Evolutionary conservation across 2,113 vertebrate genomes (phyloP).

Genomic region (Pelecanus crispus): DNA sequence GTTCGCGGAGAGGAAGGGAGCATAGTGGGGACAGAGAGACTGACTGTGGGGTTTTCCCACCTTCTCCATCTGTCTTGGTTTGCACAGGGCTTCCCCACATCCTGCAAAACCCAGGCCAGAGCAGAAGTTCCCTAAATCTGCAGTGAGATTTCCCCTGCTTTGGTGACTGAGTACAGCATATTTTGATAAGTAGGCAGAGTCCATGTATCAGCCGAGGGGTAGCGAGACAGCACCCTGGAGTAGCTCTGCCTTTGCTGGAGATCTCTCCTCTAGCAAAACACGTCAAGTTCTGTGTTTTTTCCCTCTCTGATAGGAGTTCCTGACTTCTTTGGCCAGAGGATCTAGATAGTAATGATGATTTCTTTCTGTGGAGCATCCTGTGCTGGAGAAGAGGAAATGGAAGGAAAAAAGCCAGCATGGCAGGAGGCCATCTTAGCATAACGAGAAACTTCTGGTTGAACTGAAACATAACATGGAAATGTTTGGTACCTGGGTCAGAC

Average conservation of each 20-base stretch:
- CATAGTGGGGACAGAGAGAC: not conserved
- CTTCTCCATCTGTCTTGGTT: not conserved
- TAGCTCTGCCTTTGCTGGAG: not conserved
- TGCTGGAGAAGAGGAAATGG: not conserved
- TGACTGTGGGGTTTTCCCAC: not conserved
- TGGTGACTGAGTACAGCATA: not conserved
- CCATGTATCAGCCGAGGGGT: not conserved
- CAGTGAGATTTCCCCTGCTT: not conserved
- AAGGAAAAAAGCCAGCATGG: not conserved
- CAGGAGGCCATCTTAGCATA: not conserved
- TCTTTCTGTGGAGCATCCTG: not conserved
- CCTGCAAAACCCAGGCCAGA: not conserved
- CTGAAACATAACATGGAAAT: not conserved
- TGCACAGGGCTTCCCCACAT: not conserved
- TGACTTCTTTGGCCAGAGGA: not conserved
- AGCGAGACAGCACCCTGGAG: not conserved
- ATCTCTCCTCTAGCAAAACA: not conserved
- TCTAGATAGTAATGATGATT: not conserved
- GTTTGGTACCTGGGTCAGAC: not conserved
- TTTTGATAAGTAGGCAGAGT: not conserved
- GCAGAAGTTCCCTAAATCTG: not conserved
- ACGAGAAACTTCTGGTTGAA: not conserved
- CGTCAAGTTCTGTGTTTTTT: not conserved
- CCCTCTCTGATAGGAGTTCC: not conserved
- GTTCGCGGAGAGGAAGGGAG: not conserved